A percentile compares a stretch with the other conserved stretches of the same genome.
Conservation (phyloP, 1,140 invertebrate genomes). For the Heliothis subflexa region DNA sequence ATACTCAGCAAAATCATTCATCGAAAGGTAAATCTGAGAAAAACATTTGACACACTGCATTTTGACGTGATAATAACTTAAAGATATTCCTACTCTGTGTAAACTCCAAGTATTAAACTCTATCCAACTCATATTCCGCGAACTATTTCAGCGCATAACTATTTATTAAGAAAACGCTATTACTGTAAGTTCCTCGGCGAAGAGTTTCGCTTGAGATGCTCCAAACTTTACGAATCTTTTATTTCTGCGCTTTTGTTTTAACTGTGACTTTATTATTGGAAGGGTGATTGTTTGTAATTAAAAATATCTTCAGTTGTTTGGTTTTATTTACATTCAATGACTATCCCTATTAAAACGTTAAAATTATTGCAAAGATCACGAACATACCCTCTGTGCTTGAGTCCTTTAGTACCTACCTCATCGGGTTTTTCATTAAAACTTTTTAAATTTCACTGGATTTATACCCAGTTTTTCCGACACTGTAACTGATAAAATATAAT, state of each 20-base stretch:
- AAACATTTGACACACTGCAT: not conserved
- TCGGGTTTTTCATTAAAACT: too few species aligned
- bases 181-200: not conserved
- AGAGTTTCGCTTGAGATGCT: not conserved
- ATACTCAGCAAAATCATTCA: too few species aligned
- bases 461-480: too few species aligned
- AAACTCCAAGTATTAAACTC: constrained; percentile 2
- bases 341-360: not conserved
- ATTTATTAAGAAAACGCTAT: constrained; percentile 41
- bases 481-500: too few species aligned
- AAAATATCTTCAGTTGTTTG: not conserved
- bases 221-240: constrained; percentile 11
- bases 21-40: not conserved
- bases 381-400: too few species aligned
- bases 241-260: not conserved
- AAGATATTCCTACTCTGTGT: not conserved
- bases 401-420: too few species aligned
- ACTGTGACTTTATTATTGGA: constrained; percentile 11
- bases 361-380: not conserved
- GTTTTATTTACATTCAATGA: not conserved
- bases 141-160: constrained; percentile 11
- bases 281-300: not conserved
- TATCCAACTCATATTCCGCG: constrained; percentile 7
- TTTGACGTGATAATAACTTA: not conserved
- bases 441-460: too few species aligned